These are phyloP conservation scores for Sinocyclocheilus anshuiensis DNA, from an alignment of 2,113 vertebrate species.

Conservation along the genomic window DNA sequence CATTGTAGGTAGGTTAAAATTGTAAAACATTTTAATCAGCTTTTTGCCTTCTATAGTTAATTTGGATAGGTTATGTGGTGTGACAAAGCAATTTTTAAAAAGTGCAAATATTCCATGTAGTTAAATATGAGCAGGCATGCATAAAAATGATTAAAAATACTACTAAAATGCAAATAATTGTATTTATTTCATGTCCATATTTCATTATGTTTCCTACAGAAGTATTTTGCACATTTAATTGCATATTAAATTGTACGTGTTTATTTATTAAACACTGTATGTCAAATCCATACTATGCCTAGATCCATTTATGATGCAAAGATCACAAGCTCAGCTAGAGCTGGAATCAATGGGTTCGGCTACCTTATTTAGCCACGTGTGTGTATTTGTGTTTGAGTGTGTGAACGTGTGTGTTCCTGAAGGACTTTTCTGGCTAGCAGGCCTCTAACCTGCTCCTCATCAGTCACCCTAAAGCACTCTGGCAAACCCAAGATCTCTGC, in stretches of 20 bases:
- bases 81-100: slow-evolving; percentile 63
- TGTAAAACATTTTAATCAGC: not conserved
- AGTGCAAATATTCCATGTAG: not conserved
- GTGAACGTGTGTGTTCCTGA: slow-evolving; percentile 47
- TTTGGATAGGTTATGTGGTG: not conserved
- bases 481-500: slow-evolving; percentile 88
- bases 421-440: slow-evolving; percentile 44
- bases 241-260: not conserved
- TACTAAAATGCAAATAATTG: not conserved
- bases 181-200: not conserved
- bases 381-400: not conserved
- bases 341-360: not conserved
- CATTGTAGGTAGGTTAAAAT: not conserved
- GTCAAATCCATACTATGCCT: not conserved
- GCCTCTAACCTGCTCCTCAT: slow-evolving; percentile 63
- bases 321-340: not conserved
- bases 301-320: slow-evolving; percentile 55
- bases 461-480: slow-evolving; percentile 91
- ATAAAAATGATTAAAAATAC: not conserved
- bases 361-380: not conserved
- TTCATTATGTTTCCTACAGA: not conserved
- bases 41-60: not conserved
- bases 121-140: not conserved
- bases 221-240: not conserved
- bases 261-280: not conserved